Conservation (phyloP, 2,888 invertebrate species). For the Chromoteleia sp. region DNA sequence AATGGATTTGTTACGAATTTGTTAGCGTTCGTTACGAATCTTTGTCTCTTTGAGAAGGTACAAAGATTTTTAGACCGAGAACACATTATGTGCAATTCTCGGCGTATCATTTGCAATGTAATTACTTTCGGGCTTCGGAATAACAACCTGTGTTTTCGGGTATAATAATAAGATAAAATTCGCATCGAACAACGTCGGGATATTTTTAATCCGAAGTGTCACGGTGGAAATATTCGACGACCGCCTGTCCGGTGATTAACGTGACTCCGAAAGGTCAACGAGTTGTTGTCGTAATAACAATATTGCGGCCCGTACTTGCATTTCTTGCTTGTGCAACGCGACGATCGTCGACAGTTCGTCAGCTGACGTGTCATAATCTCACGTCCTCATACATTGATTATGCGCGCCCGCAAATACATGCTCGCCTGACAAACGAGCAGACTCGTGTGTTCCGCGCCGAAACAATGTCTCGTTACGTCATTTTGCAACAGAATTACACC, state of each 20-base stretch:
- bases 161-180: too few species aligned
- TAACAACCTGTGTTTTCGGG: too few species aligned
- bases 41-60: too few species aligned
- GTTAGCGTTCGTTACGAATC: too few species aligned
- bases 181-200: neutral
- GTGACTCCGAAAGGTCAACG: slow-evolving; percentile 42
- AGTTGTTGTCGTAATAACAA: slow-evolving; percentile 31
- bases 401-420: slow-evolving; percentile 33
- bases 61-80: too few species aligned
- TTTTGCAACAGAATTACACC: slow-evolving; percentile 38
- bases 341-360: slow-evolving; percentile 37
- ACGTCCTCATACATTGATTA: slow-evolving; percentile 33
- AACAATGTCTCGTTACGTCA: slow-evolving; percentile 44
- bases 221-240: slow-evolving; percentile 1
- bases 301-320: slow-evolving; percentile 19
- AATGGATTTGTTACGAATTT: too few species aligned
- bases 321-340: slow-evolving; percentile 31
- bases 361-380: slow-evolving; percentile 44
- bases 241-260: neutral
- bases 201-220: slow-evolving; percentile 19
- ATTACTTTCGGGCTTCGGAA: too few species aligned
- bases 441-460: slow-evolving; percentile 9
- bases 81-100: too few species aligned
- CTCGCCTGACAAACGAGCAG: slow-evolving; percentile 27
- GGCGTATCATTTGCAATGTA: too few species aligned